These are phyloP conservation scores for Calonectris borealis DNA, from an alignment of 2,113 vertebrate species.

Conservation along the genomic window DNA sequence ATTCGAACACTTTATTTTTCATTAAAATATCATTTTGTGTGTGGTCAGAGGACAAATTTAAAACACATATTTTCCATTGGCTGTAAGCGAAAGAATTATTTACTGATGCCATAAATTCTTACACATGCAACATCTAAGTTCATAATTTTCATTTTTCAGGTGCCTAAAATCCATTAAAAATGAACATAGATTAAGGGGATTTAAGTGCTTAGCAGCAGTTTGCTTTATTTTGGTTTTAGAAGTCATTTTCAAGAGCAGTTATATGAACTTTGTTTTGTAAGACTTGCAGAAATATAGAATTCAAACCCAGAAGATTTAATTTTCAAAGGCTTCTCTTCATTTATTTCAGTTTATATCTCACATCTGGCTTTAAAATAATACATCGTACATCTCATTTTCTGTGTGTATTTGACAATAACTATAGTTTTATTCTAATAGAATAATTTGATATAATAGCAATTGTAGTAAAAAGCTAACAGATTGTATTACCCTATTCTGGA, in stretches of 20 bases:
- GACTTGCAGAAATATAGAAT: background rate
- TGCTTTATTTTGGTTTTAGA: background rate
- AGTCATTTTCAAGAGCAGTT: background rate
- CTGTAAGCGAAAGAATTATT: background rate
- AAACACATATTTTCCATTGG: background rate
- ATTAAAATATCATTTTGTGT: background rate
- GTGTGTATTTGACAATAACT: background rate
- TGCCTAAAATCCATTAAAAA: background rate
- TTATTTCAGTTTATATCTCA: background rate
- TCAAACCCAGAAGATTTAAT: background rate
- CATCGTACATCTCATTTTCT: background rate
- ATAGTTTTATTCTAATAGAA: background rate
- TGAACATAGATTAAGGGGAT: background rate
- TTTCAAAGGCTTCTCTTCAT: background rate
- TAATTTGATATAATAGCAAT: background rate
- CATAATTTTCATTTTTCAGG: background rate
- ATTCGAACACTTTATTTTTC: conserved; percentile 33
- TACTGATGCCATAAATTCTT: background rate
- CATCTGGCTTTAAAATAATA: background rate
- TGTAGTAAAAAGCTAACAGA: conserved; percentile 7
- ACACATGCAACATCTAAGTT: background rate
- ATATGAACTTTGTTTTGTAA: background rate
- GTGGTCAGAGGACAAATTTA: background rate
- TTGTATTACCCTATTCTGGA: background rate
- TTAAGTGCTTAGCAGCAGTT: background rate